These are phyloP conservation scores for Tyria jacobaeae DNA, from an alignment of 2,888 invertebrate genomes.

Conservation along the genomic window DNA sequence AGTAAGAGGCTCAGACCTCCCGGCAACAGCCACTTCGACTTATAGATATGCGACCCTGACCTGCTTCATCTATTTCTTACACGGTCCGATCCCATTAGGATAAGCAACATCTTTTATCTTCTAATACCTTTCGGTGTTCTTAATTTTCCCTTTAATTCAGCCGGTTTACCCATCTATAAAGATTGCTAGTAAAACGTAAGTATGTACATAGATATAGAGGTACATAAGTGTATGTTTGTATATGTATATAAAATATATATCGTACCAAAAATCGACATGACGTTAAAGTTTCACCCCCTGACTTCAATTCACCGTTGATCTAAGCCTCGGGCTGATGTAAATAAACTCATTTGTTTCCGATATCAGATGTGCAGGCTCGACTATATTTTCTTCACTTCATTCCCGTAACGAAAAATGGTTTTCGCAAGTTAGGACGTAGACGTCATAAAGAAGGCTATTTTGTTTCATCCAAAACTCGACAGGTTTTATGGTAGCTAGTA, in stretches of 20 bases:
- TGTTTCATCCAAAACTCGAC: neutral
- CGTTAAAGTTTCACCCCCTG: neutral
- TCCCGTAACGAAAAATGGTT: conserved; percentile 57
- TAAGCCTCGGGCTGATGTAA: conserved; percentile 46
- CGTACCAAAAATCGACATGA: neutral
- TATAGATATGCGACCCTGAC: no score
- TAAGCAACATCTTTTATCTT: no score
- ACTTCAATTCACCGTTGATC: conserved; percentile 38
- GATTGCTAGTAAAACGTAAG: no score
- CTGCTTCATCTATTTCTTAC: no score
- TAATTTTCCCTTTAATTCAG: no score
- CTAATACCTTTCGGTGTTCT: no score
- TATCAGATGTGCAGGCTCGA: conserved; percentile 57
- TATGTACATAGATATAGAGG: no score
- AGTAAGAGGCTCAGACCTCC: no score
- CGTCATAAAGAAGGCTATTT: neutral
- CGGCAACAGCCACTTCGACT: no score
- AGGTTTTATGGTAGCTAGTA: neutral
- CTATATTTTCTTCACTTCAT: conserved; percentile 64
- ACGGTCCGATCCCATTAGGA: no score
- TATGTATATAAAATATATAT: neutral
- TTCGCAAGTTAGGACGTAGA: conserved; percentile 49
- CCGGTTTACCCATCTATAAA: no score
- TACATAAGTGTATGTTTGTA: no score
- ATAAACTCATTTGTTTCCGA: conserved; percentile 66